A percentile compares a stretch with the other conserved stretches of the same genome.
Conservation (phyloP, 2,113 vertebrate species). For the mouse (Mus musculus) region GRCm39 chr16:55832501-55833000, state of each 20-base stretch:
- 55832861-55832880: background rate
- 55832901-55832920: too few species aligned
- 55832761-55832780: background rate
- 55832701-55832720: background rate
- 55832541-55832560: background rate
- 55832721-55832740: background rate
- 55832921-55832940: too few species aligned
- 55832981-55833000: too few species aligned
- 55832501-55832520: background rate
- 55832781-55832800: background rate
- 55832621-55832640: background rate
- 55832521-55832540: background rate
- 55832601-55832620: background rate
- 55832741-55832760: background rate
- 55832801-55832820: background rate
- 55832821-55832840: background rate
- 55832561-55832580: background rate
- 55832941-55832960: too few species aligned
- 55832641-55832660: background rate
- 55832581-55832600: background rate
- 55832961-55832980: too few species aligned
- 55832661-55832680: background rate
- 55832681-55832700: background rate
- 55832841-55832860: background rate
- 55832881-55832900: too few species aligned